Base-by-base conservation (phyloP, 1,140 invertebrate genomes). In the Lordiphosa clarofinis region DNA sequence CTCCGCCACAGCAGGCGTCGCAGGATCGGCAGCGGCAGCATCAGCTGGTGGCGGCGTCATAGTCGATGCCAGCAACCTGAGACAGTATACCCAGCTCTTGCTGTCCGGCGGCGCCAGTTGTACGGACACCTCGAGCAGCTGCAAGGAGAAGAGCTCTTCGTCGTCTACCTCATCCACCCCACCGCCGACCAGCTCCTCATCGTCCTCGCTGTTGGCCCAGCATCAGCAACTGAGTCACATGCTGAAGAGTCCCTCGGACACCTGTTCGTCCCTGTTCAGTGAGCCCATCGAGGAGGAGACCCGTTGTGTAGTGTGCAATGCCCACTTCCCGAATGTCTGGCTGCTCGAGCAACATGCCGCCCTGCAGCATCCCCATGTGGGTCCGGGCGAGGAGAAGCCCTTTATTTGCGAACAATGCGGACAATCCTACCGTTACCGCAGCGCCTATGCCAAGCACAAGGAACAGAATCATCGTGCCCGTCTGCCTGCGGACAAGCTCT, bases 401-500 rank as follows among this genome's bases (percentile, higher is more conserved):
- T 96, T 96, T 89, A 95, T 95, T 7, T 97, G 95, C 90, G 95
- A 96, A 73, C 95, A 96, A 78, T 97, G 95, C 88, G 95, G 95
- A 6, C 95, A 97, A 73, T 95, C 94, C 72, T 97, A 97, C 89
- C 92, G 95, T 62, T 96, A 96, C 82, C 92, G 95, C 42, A 96
- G 95, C 12, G 95, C 95, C 5, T 97, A 96, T 89, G 94, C 95
- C 31, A 96, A 96, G 76, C 95, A 96, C 86, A 92, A 95, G 40
- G 95, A 96, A 84, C 95, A 96, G 89, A 96, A 96, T 78, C 95
- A 97, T 75, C 92, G 95, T 1, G 95, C 95, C 2, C 90, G 95
- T 1, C 89, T 96, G 6, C 95, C 95, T 0, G 95, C 95, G 6
- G 95, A 96, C 89, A 96, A 96, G 86, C 91, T 96, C 1, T 97